phyloP scores from a whole-genome alignment of 2,888 invertebrate genomes.

The Limnephilus marmoratus region DNA sequence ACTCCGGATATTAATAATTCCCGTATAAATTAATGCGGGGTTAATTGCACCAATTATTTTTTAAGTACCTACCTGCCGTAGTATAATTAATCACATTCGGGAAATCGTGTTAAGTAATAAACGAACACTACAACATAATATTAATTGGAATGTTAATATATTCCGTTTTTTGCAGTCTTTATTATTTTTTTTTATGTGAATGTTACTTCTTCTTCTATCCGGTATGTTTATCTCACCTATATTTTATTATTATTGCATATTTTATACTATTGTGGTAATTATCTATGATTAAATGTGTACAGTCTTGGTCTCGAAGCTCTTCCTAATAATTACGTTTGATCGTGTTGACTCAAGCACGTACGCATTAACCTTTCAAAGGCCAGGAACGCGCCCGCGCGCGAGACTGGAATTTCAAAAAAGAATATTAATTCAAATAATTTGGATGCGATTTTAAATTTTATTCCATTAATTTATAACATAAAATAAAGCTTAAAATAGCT shows the following conservation, averaged over 20 bases:
- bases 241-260: not conserved
- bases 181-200: not conserved
- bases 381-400: too few species aligned
- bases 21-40: not conserved
- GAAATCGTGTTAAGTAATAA: not conserved
- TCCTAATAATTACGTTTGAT: not conserved
- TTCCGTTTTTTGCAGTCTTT: not conserved
- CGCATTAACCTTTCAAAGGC: too few species aligned
- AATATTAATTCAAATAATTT: too few species aligned
- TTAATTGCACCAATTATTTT: not conserved
- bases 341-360: not conserved
- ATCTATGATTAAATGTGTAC: not conserved
- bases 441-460: too few species aligned
- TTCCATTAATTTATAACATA: too few species aligned
- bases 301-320: too few species aligned
- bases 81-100: not conserved
- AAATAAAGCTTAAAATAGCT: too few species aligned
- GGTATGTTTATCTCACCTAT: not conserved
- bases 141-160: not conserved
- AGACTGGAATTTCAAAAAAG: too few species aligned
- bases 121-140: not conserved
- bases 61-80: not conserved
- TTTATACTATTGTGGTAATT: not conserved
- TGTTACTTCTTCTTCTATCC: not conserved
- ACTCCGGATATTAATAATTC: conserved; percentile 2